A percentile compares a stretch with the other conserved stretches of the same genome.
Conservation (phyloP, 2,888 invertebrate species). For the Carabus problematicus region DNA sequence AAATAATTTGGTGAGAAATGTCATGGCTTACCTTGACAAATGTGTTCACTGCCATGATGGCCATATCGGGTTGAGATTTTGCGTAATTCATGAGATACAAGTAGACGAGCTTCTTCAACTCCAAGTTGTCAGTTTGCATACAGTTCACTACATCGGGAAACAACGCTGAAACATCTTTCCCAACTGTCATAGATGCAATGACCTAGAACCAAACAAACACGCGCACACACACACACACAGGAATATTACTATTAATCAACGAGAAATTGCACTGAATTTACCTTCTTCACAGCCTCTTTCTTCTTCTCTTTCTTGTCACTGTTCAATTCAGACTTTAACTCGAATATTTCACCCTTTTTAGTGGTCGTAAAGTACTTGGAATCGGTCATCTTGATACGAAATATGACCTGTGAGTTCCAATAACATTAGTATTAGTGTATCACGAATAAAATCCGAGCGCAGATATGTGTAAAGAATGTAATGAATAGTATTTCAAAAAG, state of each 20-base stretch:
- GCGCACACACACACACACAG: not conserved
- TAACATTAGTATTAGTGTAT: not conserved
- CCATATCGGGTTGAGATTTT: constrained; percentile 99
- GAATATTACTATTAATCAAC: constrained; percentile 2
- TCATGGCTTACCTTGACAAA: constrained; percentile 88
- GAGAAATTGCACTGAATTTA: constrained; percentile 57
- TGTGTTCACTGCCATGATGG: constrained; percentile 99
- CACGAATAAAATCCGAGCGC: not conserved
- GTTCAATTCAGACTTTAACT: constrained; percentile 97
- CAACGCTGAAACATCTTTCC: constrained; percentile 97
- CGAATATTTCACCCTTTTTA: constrained; percentile 99
- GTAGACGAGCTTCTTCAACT: constrained; percentile 98
- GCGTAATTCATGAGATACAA: constrained; percentile 99
- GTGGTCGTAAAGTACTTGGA: constrained; percentile 99
- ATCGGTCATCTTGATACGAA: constrained; percentile 83
- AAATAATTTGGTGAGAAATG: too few relatives aligned
- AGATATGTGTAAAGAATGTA: too few relatives aligned
- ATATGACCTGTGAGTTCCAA: not conserved
- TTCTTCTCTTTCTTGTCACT: constrained; percentile 99
- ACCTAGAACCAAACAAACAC: constrained; percentile 68
- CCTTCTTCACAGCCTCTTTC: constrained; percentile 99
- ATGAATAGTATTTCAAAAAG: not conserved
- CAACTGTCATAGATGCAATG: constrained; percentile 99
- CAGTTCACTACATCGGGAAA: constrained; percentile 99
- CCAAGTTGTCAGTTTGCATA: constrained; percentile 99